Evolutionary conservation across 2,797 vertebrate species (phyloP), one percentile per base, ranked within the genome.

Genomic region (Megalops cyprinoides): DNA sequence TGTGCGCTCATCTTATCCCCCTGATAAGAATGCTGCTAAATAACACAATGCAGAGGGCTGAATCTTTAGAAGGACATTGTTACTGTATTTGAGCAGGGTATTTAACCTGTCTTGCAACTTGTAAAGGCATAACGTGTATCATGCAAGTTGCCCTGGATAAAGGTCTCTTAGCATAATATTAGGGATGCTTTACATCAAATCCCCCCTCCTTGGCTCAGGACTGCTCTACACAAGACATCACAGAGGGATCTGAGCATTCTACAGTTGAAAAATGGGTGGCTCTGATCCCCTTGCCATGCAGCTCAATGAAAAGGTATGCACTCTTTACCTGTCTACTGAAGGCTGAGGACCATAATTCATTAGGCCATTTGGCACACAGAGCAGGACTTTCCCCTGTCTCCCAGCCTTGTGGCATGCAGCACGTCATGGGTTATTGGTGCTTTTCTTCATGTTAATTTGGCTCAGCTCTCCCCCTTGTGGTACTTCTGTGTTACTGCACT

Each of bases 401-500:
- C 60, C 20, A 51, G 12, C 49, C 49, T 10, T 9, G 14, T 15
- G 9, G 51, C 49, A 18, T 51, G 12, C 18, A 9, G 56, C 56
- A 2, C 6, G 56, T 28, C 56, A 60, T n/a, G n/a, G 56, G 56
- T 60, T 8, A 18, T 31, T 65, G 60, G 37, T 28, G 31, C 10
- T 23, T 39, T 20, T 20, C 12, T n/a, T 44, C 6, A 23, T 42
- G 34, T 73, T 18, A n/a, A 73, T 73, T 73, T 73, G 58, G 67
- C 15, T 73, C 39, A 42, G 67, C 39, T n/a, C n/a, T 37, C 67
- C 67, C 67, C 67, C 67, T n/a, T 73, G 67, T 73, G 67, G 37
- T 7, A 10, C 3, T 46, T 1, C 14, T 2, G 2, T 73, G 67
- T 46, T 46, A 25, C 39, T 73, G 39, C 67, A n/a, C 39, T 37